Base-by-base conservation (phyloP, 2,888 invertebrate genomes). In the Iselma pallidipennis region DNA sequence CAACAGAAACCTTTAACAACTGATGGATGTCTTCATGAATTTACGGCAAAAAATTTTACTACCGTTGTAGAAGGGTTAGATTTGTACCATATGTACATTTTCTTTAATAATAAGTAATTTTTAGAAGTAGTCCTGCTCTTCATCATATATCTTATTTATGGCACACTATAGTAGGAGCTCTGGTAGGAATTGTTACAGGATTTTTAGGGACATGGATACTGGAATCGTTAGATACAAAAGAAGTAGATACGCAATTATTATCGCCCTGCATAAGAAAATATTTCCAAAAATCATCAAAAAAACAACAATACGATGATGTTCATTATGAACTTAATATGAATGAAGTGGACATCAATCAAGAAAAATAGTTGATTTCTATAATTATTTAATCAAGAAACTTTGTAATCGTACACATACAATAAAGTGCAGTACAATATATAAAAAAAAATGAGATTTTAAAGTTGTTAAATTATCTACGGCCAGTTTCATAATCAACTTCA, bases 121-220 rank as follows among this genome's bases (percentile, higher is more conserved):
- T 37, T 16, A 37, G 37, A 16, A 37, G 9, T 67, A 82, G 86
- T 10, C 85, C 84, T 66, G 85, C 85, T 67, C 69, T 92, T 21
- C 88, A 89, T 72, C 88, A 88, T 52, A 82, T 91, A 61, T 91
- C 91, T 4, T 91, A 91, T 71, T 78, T 91, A 57, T 90, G 88
- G 87, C 89, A 91, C 70, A 87, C 88, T 0, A 76, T 86, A 0
- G 81, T 88, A 25, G 91, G 91, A 1, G 82, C 86, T 19, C 56
- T 83, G 0, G 82, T 90, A 2, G 85, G 89, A 0, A 80, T 90
- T 48, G 71, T 83, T 1, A 81, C 87, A 2, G 87, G 87, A 1
- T 81, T 86, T 23, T 49, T 88, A 0, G 82, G 87, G 0, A 88
- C 88, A 66, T 80, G 88, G 3, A 71, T 84, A 21, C 85, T 85